A percentile compares a stretch with the other conserved stretches of the same genome.
Evolutionary conservation across 2,113 vertebrate species (phyloP).

Genomic region (Anhinga rufa): DNA sequence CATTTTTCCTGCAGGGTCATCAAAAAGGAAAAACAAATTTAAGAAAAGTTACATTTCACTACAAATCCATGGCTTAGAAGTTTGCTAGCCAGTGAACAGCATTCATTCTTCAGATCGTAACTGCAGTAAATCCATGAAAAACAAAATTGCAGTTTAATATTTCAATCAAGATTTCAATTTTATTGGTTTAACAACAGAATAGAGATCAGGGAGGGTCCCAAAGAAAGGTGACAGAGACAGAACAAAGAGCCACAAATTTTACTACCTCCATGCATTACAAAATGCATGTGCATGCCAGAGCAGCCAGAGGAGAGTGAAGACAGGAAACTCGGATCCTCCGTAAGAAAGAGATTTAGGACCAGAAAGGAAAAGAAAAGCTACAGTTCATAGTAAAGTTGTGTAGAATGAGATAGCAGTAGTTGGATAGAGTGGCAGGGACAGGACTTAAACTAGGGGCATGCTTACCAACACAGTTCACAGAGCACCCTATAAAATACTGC

Average conservation of each 20-base stretch:
- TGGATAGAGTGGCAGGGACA: accelerated
- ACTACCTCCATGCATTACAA: background rate
- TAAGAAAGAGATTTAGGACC: background rate
- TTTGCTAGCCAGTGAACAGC: background rate
- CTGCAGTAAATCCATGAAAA: background rate
- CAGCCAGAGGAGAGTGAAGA: background rate
- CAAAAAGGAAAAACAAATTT: background rate
- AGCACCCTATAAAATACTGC: background rate
- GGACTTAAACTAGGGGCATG: background rate
- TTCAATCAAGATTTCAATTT: background rate
- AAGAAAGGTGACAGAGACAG: background rate
- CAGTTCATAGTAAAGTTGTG: background rate
- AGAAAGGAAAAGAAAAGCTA: background rate
- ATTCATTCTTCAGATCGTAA: background rate
- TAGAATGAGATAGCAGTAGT: background rate
- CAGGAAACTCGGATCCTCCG: background rate
- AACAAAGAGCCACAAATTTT: background rate
- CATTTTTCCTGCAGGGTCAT: background rate
- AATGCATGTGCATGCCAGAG: background rate
- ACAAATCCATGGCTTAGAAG: background rate
- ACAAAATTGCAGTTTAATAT: background rate
- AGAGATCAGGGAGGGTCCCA: background rate
- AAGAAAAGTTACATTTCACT: background rate
- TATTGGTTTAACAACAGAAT: background rate
- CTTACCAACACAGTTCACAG: background rate